A percentile compares a stretch with the other conserved stretches of the same genome.
These are phyloP conservation scores for Brachyhypopomus occidentalis DNA, from an alignment of 2,113 vertebrate species.

Conservation along the genomic window DNA sequence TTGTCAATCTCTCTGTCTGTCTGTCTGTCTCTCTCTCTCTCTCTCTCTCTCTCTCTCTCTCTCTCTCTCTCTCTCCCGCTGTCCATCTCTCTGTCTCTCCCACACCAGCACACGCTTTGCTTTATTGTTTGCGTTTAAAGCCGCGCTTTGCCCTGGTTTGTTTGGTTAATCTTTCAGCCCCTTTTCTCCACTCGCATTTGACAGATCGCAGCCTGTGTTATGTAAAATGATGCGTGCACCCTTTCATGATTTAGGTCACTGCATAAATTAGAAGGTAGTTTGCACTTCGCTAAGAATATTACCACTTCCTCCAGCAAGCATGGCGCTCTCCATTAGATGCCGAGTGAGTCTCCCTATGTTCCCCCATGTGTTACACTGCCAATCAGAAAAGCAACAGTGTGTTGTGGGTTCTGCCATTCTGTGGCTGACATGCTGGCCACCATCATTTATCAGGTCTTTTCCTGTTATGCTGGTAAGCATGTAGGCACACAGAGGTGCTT, in stretches of 20 bases:
- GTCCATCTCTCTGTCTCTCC: neutral
- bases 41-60: neutral
- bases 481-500: no score
- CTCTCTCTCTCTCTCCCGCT: neutral
- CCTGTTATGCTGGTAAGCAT: neutral
- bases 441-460: neutral
- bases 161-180: neutral
- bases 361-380: neutral
- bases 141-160: constrained; percentile 15
- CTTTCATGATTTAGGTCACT: constrained; percentile 27
- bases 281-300: neutral
- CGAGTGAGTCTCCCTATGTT: neutral
- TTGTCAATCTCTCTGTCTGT: neutral
- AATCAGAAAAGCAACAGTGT: no score
- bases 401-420: neutral
- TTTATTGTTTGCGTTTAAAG: neutral
- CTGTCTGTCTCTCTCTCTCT: neutral
- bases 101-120: no score
- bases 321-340: neutral
- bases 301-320: neutral
- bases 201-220: neutral
- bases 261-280: constrained; percentile 19
- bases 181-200: neutral
- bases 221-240: constrained; percentile 12
- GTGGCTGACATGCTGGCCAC: neutral